Evolutionary conservation across 2,888 invertebrate genomes (phyloP).

Genomic region (Dexiosoma caninum): DNA sequence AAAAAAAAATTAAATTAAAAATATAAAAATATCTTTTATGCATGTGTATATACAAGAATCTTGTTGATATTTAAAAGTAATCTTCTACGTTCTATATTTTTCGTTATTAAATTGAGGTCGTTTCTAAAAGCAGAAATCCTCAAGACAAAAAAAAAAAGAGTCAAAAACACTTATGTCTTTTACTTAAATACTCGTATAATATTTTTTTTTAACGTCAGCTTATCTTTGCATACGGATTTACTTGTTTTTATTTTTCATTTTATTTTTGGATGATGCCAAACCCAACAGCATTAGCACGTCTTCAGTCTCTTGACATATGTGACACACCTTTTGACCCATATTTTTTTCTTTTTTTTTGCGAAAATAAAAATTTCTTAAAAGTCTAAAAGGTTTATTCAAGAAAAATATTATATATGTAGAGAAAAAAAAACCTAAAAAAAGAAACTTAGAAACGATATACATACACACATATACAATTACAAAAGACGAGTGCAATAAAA

Average conservation of each 20-base stretch:
- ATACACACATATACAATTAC: neutral
- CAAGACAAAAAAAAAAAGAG: constrained; percentile 9
- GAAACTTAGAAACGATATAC: constrained; percentile 17
- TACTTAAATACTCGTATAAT: neutral
- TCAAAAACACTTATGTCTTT: constrained; percentile 35
- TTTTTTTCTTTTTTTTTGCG: constrained; percentile 32
- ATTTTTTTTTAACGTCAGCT: constrained; percentile 1
- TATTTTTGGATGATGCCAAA: constrained; percentile 50
- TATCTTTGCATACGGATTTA: constrained; percentile 50
- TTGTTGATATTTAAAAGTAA: neutral
- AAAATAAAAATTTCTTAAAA: constrained; percentile 43
- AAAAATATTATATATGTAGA: neutral
- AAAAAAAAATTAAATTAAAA: no score
- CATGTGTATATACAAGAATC: no score
- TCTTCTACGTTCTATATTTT: neutral
- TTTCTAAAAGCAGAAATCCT: constrained; percentile 53
- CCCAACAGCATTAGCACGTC: constrained; percentile 64
- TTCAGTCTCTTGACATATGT: constrained; percentile 72
- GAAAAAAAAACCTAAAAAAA: constrained; percentile 7
- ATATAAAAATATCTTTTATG: no score
- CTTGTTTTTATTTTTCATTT: constrained; percentile 8
- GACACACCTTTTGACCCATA: constrained; percentile 74
- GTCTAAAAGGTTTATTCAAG: constrained; percentile 54
- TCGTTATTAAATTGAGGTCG: constrained; percentile 44
- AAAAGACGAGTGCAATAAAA: neutral